Percentiles rank a stretch among this genome's conserved stretches.
phyloP scores from a whole-genome alignment of 2,797 vertebrate species.

The Borostomias antarcticus region DNA sequence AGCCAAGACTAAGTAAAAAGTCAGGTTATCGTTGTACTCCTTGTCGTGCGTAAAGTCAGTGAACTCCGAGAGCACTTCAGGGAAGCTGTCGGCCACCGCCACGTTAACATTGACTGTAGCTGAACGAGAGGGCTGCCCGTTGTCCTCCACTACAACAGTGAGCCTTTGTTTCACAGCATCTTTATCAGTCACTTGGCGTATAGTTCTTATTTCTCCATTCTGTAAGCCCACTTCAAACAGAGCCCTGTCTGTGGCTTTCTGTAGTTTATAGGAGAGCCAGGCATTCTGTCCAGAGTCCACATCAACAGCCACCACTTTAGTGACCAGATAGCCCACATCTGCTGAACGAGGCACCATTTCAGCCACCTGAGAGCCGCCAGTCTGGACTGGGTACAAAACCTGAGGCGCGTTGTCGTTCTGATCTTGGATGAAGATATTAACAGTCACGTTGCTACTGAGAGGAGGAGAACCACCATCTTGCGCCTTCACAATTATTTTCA shows the following conservation, averaged over 20 bases:
- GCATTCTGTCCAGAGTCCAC: conserved; percentile 62
- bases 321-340: conserved; percentile 62
- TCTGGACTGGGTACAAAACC: conserved; percentile 63
- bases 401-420: conserved; percentile 66
- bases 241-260: conserved; percentile 52
- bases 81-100: conserved; percentile 71
- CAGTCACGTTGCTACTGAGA: conserved; percentile 49
- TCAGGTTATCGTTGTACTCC: conserved; percentile 57
- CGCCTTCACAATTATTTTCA: too few species aligned
- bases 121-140: conserved; percentile 77
- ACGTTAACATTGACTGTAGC: conserved; percentile 72
- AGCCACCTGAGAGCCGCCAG: conserved; percentile 51
- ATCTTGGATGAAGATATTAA: conserved; percentile 46
- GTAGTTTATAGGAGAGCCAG: conserved; percentile 60
- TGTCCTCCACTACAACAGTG: conserved; percentile 75
- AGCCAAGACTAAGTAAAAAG: conserved; percentile 74
- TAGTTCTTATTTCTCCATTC: conserved; percentile 60
- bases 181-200: conserved; percentile 62
- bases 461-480: conserved; percentile 76
- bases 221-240: conserved; percentile 52
- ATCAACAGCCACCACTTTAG: conserved; percentile 72
- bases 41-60: conserved; percentile 56
- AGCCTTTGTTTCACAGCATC: conserved; percentile 69
- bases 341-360: conserved; percentile 68
- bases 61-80: conserved; percentile 68